These are phyloP conservation scores for Pygathrix nemaeus DNA, from an alignment of 2,113 vertebrate species.

Conservation along the genomic window DNA sequence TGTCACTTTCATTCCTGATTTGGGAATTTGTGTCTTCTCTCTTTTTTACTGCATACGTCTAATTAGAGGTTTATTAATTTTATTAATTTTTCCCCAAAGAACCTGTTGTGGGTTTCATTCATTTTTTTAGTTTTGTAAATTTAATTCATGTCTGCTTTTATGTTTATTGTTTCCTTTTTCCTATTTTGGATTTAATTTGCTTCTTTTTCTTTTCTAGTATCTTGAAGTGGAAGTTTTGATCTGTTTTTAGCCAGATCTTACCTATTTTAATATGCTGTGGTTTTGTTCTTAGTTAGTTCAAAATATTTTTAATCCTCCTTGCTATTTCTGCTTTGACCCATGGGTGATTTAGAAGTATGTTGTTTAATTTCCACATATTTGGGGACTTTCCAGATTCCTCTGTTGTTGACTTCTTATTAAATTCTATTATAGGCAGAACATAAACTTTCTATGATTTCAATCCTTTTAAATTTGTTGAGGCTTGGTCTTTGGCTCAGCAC, in stretches of 20 bases:
- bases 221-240: background rate
- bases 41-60: background rate
- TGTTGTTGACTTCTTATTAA: slow-evolving; percentile 29
- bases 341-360: background rate
- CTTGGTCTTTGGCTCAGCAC: background rate
- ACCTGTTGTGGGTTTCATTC: background rate
- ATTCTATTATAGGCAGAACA: background rate
- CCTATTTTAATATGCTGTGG: background rate
- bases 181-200: background rate
- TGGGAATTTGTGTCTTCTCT: background rate
- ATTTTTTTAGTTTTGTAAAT: background rate
- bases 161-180: background rate
- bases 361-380: slow-evolving; percentile 54
- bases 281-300: background rate
- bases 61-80: background rate
- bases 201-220: background rate
- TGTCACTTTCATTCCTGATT: background rate
- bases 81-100: background rate
- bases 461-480: background rate
- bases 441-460: background rate
- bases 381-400: slow-evolving; percentile 34
- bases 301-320: background rate
- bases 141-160: background rate
- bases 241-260: background rate
- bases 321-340: background rate